Base-by-base conservation (phyloP, 2,888 invertebrate genomes). In the Alcis repandata region DNA sequence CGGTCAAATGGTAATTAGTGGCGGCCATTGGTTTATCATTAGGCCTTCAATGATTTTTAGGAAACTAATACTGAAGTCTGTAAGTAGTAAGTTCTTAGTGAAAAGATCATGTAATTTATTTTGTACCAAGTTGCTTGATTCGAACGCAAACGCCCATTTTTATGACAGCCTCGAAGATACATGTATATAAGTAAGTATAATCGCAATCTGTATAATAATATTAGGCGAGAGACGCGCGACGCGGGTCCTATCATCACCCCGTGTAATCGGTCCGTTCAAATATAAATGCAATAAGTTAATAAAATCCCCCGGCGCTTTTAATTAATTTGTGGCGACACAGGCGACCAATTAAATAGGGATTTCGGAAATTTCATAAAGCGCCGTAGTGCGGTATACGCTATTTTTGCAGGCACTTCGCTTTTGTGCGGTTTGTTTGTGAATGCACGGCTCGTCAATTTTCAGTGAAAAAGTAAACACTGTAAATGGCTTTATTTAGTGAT, bases 241-340 rank as follows among this genome's bases (percentile, higher is more conserved):
- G 20, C 75, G 77, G 74, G 10, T 56, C 59, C 48, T 13, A 19
- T 45, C 49, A 17, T 72, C 78, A 79, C 79, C 79, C 80, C 72
- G 80, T 63, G 58, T 87, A 88, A 90, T 88, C 84, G 85, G 76
- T 76, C 77, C 88, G 85, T 87, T 89, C 88, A 89, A 90, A 90
- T 89, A 87, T 91, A 89, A 90, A 90, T 88, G 88, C 88, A 88
- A 91, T 90, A 92, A 91, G 88, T 90, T 90, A 88, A 90, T 90
- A 88, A 89, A 89, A 88, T 85, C 84, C 84, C 84, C 77, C 82
- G 81, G 82, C 86, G 84, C 81, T 87, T 86, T 86, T 89, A 91
- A 90, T 91, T 89, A 90, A 90, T 92, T 90, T 88, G 87, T 84
- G 86, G 86, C 82, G 82, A 87, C 83, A 83, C 86, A 80, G 83